A percentile compares a stretch with the other conserved stretches of the same genome.
phyloP scores from a whole-genome alignment of 2,113 vertebrate species.

The Myxocyprinus asiaticus region DNA sequence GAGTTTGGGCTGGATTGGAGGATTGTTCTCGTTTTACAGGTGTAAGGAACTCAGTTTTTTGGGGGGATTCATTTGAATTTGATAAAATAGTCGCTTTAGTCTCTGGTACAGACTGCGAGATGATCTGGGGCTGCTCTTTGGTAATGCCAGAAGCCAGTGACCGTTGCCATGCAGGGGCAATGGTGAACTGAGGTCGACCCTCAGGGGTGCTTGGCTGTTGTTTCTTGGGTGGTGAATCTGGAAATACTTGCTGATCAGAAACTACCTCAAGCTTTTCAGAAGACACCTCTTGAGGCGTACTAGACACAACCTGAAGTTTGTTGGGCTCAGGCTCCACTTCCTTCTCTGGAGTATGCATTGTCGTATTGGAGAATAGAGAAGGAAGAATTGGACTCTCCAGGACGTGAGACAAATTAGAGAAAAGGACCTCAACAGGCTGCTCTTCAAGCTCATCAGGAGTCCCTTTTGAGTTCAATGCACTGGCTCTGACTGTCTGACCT shows the following conservation, averaged over 20 bases:
- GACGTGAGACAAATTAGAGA: slow-evolving; percentile 17
- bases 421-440: background rate
- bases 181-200: slow-evolving; percentile 67
- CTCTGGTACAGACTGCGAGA: background rate
- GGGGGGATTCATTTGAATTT: background rate
- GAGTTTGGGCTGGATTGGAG: slow-evolving; percentile 45
- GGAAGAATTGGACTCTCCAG: slow-evolving; percentile 9
- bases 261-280: background rate
- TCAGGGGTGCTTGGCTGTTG: background rate
- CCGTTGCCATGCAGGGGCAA: slow-evolving; percentile 76
- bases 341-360: background rate
- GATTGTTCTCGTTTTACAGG: slow-evolving; percentile 20
- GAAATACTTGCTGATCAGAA: background rate
- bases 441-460: background rate
- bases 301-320: background rate
- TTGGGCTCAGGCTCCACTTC: background rate
- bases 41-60: slow-evolving; percentile 40
- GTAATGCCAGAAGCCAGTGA: slow-evolving; percentile 64
- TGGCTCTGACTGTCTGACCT: slow-evolving; percentile 1
- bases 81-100: background rate
- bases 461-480: background rate
- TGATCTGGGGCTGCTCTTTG: slow-evolving; percentile 53
- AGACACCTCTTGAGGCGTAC: slow-evolving; percentile 12
- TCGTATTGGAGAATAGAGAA: slow-evolving; percentile 13
- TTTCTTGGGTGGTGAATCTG: background rate